Evolutionary conservation across 2,888 invertebrate genomes (phyloP), one percentile per base, ranked within the genome.

Genomic region (Cosmia trapezina): DNA sequence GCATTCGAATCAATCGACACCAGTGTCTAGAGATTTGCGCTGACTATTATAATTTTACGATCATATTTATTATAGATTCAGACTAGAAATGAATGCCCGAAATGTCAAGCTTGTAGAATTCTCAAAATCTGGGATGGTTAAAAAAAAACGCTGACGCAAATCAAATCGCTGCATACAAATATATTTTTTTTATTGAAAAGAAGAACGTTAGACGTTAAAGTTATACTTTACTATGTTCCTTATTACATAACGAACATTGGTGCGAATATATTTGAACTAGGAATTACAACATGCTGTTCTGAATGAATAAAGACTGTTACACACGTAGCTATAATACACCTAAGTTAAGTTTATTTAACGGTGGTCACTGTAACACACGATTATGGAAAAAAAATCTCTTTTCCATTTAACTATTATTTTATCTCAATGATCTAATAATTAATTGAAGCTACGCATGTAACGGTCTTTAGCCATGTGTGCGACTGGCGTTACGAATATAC

Each of bases 121-220:
- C 11, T 11, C 11, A 22, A 51, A n/a, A 11, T 51, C 11, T 51
- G n/a, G n/a, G 51, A 51, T 51, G 51, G n/a, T 11, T 51, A 51
- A 51, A 51, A 51, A n/a, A 51, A 51, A 51, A 5, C 51, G n/a
- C 22, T 51, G 51, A 51, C n/a, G 51, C 4, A 51, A 51, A 51
- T n/a, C 51, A 51, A 51, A n/a, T n/a, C 51, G 51, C 51, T n/a
- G 51, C 11, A n/a, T 51, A 22, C 51, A 51, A 12, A 37, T 37
- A 37, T 37, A 37, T 47, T 33, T n/a, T 41, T 41, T 37, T 12
- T 54, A 43, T 45, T 51, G 0, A 43, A 71, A 60, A 62, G 41
- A 62, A 63, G n/a, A 63, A 74, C 78, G 72, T 81, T 65, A 57
- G 14, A 81, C 84, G 73, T 75, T n/a, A 67, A 73, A 70, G 74